Percentiles rank a stretch among this genome's conserved stretches.
phyloP scores from a whole-genome alignment of 2,888 invertebrate species.

The Atrina japonica region DNA sequence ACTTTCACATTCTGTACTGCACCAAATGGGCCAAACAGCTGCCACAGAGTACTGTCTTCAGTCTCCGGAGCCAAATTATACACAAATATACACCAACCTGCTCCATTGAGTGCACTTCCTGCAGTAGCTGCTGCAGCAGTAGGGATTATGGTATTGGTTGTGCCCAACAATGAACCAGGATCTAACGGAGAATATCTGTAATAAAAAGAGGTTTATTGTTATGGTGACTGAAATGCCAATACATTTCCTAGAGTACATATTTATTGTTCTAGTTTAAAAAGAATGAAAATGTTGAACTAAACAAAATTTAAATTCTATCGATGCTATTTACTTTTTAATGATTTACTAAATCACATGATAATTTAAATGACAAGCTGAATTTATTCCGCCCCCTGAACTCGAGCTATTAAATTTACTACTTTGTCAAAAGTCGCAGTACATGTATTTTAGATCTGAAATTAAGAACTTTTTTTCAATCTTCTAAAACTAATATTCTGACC shows the following conservation, averaged over 20 bases:
- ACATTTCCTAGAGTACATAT: neutral
- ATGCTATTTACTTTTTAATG: too few relatives aligned
- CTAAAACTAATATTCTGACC: too few relatives aligned
- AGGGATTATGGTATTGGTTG: conserved; percentile 75
- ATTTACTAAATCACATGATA: too few relatives aligned
- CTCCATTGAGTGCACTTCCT: conserved; percentile 69
- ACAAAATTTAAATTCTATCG: too few relatives aligned
- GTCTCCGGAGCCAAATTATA: conserved; percentile 95
- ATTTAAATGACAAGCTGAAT: too few relatives aligned
- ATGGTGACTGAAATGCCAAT: too few relatives aligned
- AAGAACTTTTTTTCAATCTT: too few relatives aligned
- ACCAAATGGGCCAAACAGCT: conserved; percentile 97
- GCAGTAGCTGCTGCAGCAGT: conserved; percentile 67
- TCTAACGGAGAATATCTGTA: conserved; percentile 78
- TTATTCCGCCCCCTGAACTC: too few relatives aligned
- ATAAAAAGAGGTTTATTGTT: conserved; percentile 5
- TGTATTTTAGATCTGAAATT: too few relatives aligned
- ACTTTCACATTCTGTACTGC: conserved; percentile 98
- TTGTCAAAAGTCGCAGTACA: too few relatives aligned
- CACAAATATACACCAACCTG: conserved; percentile 95
- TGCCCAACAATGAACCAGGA: conserved; percentile 58
- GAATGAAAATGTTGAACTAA: too few relatives aligned
- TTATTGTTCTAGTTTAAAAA: conserved; percentile 3
- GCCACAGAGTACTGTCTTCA: conserved; percentile 95
- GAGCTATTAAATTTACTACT: too few relatives aligned